phyloP scores from a whole-genome alignment of 1,140 invertebrate species.

The Armadillidium nasatum region DNA sequence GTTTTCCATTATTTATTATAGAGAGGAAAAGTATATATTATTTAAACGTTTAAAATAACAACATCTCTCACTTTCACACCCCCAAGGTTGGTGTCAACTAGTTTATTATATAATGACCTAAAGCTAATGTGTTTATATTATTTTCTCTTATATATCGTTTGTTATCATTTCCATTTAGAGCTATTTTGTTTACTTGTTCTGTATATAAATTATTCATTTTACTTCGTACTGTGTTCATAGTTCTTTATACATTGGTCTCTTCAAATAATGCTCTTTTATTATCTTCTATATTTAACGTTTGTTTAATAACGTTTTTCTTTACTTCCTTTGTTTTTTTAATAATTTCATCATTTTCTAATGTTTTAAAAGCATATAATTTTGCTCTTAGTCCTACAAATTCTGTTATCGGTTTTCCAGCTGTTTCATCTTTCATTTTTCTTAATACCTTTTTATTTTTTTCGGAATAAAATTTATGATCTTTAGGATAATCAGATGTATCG shows the following conservation, averaged over 20 bases:
- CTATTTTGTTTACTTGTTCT: not conserved
- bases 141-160: not conserved
- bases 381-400: conserved; percentile 14
- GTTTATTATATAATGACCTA: conserved; percentile 10
- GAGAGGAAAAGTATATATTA: too few species aligned
- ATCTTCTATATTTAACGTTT: not conserved
- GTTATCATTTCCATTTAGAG: not conserved
- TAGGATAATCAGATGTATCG: conserved; percentile 17
- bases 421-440: conserved; percentile 28
- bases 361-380: conserved; percentile 14
- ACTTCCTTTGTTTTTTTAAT: not conserved
- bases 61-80: too few species aligned
- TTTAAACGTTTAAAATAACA: too few species aligned
- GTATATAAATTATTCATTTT: conserved; percentile 17
- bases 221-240: too few species aligned
- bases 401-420: conserved; percentile 2
- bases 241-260: conserved; percentile 11
- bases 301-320: conserved; percentile 4
- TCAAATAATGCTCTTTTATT: not conserved
- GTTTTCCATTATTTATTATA: too few species aligned
- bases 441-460: conserved; percentile 26
- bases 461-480: conserved; percentile 9
- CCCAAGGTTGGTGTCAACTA: not conserved
- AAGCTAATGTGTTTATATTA: not conserved
- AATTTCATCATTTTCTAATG: not conserved